A percentile compares a stretch with the other conserved stretches of the same genome.
Evolutionary conservation across 2,113 vertebrate genomes (phyloP).

Genomic region (Pholis gunnellus): DNA sequence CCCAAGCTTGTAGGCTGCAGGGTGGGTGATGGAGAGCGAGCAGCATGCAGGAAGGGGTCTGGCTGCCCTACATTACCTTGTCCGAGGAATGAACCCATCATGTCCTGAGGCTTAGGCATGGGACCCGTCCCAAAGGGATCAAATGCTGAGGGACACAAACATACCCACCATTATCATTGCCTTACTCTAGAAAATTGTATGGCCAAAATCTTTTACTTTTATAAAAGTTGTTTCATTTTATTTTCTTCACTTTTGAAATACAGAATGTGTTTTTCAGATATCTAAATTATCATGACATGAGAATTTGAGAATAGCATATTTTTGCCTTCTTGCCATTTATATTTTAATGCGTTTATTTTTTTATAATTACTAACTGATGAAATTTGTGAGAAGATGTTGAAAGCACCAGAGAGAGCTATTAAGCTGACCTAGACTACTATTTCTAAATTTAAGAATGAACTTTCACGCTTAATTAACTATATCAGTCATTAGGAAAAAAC

Average conservation of each 20-base stretch:
- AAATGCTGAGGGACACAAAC: conserved; percentile 79
- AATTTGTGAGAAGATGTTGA: too few relatives aligned
- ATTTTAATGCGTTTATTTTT: neutral
- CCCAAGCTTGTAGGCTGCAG: conserved; percentile 86
- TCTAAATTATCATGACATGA: neutral
- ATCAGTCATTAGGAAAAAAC: neutral
- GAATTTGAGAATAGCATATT: neutral
- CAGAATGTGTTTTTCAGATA: neutral
- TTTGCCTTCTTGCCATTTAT: neutral
- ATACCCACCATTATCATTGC: neutral
- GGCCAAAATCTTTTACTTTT: neutral
- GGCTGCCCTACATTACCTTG: conserved; percentile 85
- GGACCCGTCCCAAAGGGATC: conserved; percentile 91
- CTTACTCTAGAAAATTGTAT: neutral
- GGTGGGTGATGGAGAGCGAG: conserved; percentile 92
- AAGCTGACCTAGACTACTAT: neutral
- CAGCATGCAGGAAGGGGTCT: conserved; percentile 93
- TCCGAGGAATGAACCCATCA: conserved; percentile 92
- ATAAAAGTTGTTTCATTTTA: neutral
- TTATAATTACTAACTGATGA: neutral
- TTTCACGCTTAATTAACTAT: neutral
- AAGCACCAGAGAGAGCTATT: neutral
- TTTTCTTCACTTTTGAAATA: neutral
- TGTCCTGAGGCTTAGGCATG: conserved; percentile 90
- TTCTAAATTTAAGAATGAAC: neutral